A percentile compares a stretch with the other conserved stretches of the same genome.
These are phyloP conservation scores for Hycleus cichorii DNA, from an alignment of 1,140 invertebrate genomes.

Conservation along the genomic window DNA sequence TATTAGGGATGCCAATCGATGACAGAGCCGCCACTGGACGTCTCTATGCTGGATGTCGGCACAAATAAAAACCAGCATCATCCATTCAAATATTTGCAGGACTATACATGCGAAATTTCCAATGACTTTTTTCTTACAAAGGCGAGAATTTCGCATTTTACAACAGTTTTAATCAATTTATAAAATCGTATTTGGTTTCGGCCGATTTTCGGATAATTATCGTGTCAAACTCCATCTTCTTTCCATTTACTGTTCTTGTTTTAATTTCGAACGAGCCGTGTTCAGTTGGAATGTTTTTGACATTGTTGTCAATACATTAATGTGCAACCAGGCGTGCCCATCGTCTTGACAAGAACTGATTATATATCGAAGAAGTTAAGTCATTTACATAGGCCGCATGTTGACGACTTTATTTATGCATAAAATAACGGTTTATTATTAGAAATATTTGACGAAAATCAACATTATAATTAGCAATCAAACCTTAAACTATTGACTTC, in stretches of 20 bases:
- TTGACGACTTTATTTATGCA: slow-evolving; percentile 12
- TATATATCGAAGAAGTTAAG: slow-evolving; percentile 15
- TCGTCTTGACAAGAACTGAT: slow-evolving; percentile 18
- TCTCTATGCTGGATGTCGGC: no score
- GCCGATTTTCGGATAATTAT: slow-evolving; percentile 12
- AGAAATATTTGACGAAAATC: no score
- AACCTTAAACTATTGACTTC: no score
- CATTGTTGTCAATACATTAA: slow-evolving; percentile 17
- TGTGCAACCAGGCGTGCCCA: slow-evolving; percentile 11
- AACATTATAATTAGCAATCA: no score
- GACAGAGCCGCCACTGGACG: no score
- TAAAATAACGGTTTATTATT: not conserved
- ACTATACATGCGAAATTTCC: no score
- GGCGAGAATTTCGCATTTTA: not conserved
- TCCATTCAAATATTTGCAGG: no score
- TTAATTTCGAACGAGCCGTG: slow-evolving; percentile 11
- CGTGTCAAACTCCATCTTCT: not conserved
- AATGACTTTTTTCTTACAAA: no score
- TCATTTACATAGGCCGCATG: slow-evolving; percentile 12
- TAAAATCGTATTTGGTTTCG: not conserved
- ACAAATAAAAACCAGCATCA: no score
- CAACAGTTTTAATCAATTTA: slow-evolving; percentile 10
- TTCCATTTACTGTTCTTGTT: slow-evolving; percentile 1
- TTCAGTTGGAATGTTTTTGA: slow-evolving; percentile 18
- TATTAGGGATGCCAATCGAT: no score